Evolutionary conservation across 2,797 vertebrate genomes (phyloP).

Genomic region (Phylloscopus collybita): DNA sequence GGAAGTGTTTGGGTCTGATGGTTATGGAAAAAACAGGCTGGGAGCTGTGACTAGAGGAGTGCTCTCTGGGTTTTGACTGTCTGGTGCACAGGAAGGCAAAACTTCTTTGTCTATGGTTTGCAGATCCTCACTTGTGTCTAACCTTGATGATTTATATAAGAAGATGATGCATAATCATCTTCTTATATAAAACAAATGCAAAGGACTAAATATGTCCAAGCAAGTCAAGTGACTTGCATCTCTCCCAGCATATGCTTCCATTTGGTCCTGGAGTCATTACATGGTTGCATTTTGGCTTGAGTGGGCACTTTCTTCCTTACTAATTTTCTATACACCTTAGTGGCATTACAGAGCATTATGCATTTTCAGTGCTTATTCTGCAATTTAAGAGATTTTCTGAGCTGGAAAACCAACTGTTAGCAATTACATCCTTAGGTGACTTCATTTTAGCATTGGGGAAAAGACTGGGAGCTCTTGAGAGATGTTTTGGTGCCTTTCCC

Average conservation of each 20-base stretch:
- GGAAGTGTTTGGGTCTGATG: background rate
- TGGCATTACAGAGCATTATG: background rate
- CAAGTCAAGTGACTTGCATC: background rate
- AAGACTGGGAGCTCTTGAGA: background rate
- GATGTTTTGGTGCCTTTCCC: background rate
- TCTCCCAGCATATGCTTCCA: background rate
- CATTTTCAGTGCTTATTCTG: background rate
- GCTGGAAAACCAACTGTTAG: background rate
- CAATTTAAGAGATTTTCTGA: background rate
- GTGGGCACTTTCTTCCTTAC: background rate
- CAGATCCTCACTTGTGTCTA: background rate
- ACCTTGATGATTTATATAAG: background rate
- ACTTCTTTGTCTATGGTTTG: background rate
- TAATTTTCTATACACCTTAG: background rate
- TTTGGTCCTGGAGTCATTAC: background rate
- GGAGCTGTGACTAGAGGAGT: background rate
- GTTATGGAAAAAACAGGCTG: background rate
- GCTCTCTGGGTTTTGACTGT: background rate
- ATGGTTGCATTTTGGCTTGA: background rate
- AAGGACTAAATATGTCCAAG: background rate
- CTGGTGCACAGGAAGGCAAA: background rate
- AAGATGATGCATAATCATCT: background rate
- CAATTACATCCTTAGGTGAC: background rate
- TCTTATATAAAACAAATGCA: background rate
- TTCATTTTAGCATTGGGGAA: background rate